Base-by-base conservation (phyloP, 2,888 invertebrate genomes). In the Ligdia adustata region DNA sequence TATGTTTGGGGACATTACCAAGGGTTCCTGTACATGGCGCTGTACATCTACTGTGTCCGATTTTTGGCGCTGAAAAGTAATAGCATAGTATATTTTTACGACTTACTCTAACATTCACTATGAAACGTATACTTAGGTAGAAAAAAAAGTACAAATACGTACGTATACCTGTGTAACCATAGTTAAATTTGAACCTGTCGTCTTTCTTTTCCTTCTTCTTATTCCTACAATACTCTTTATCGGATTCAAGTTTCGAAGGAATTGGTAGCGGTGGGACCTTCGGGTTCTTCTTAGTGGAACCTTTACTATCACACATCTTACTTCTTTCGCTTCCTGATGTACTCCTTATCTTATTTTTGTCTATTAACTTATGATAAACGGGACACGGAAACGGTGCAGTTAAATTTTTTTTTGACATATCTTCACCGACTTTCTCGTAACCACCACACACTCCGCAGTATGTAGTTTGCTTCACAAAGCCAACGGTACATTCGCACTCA, bases 141-240 rank as follows among this genome's bases (percentile, higher is more conserved):
- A 61, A 55, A 60, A 60, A 53, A 57, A 38, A 44, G 37, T 9
- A 37, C 6, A 55, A 72, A 74, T 86, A 89, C 88, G 64, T 88
- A 87, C 87, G 83, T 78, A 86, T 88, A 84, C 89, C 89, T 84
- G 79, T 74, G 66, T 84, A 89, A 51, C 87, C 90, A 55, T 87
- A 87, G 46, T 88, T 85, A 57, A 85, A 89, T 72, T 85, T 82
- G 60, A 89, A 87, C 69, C 77, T 78, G 24, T 79, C 75, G 40
- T 86, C 77, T 40, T 65, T 58, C 62, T 78, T 62, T 66, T 75
- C 63, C 73, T 75, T 69, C 74, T 80, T 28, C 66, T 55, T 56
- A 79, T 79, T 73, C 76, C 82, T 54, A 42, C 14, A 20, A 24
- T 35, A 15, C 20, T 75, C 75, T 69, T 73, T 82, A 63, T 76